Evolutionary conservation across 2,797 vertebrate genomes (phyloP).

Genomic region (Kryptopterus vitreolus): DNA sequence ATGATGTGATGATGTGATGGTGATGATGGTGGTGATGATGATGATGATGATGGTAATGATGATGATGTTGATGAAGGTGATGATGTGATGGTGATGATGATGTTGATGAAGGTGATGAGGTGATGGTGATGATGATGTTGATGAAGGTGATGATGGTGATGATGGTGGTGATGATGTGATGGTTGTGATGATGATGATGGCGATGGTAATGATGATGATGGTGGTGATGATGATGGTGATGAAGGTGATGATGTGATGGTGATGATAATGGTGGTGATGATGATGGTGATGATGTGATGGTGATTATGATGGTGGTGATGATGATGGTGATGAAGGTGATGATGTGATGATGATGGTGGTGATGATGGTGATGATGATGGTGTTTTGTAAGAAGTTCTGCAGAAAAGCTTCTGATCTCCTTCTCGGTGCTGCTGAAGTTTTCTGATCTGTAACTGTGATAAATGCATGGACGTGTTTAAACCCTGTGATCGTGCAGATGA

Average conservation of each 20-base stretch:
- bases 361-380: slow-evolving; percentile 8
- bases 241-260: too few relatives aligned
- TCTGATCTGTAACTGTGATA: too few relatives aligned
- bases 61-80: slow-evolving; percentile 5
- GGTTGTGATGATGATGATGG: slow-evolving; percentile 8
- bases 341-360: slow-evolving; percentile 12
- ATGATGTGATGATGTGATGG: too few relatives aligned
- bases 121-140: slow-evolving; percentile 9
- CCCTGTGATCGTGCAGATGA: neutral
- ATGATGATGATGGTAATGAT: slow-evolving; percentile 3
- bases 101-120: slow-evolving; percentile 15
- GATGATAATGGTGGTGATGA: neutral
- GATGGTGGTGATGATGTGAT: slow-evolving; percentile 19
- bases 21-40: slow-evolving; percentile 8
- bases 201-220: too few relatives aligned
- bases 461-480: too few relatives aligned
- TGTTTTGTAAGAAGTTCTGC: neutral
- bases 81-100: slow-evolving; percentile 12
- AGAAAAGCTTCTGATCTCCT: neutral
- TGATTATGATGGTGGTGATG: slow-evolving; percentile 5
- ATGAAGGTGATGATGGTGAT: slow-evolving; percentile 3
- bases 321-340: slow-evolving; percentile 19
- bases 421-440: too few relatives aligned
- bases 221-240: slow-evolving; percentile 12
- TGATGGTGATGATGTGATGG: too few relatives aligned